phyloP scores from a whole-genome alignment of 2,113 vertebrate genomes.

The Illadopsis cleaveri region DNA sequence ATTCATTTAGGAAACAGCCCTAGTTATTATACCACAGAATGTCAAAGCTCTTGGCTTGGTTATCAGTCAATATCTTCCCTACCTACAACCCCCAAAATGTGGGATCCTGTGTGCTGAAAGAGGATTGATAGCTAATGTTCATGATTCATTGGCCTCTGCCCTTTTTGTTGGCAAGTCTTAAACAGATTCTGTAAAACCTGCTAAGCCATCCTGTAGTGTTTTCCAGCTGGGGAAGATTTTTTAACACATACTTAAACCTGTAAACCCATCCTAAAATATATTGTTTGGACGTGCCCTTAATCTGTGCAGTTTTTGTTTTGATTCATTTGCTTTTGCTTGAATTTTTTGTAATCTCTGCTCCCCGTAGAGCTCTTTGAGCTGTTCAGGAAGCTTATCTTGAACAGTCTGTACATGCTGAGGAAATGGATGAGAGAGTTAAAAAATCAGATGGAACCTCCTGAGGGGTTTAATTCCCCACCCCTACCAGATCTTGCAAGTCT shows the following conservation, averaged over 20 bases:
- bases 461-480: neutral
- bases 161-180: neutral
- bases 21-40: neutral
- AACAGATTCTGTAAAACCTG: neutral
- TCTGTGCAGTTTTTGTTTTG: neutral
- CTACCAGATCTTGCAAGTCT: neutral
- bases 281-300: neutral
- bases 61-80: neutral
- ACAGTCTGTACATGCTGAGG: neutral
- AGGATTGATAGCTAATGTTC: neutral
- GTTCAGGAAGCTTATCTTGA: constrained; percentile 38
- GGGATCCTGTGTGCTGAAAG: neutral
- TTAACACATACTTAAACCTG: neutral
- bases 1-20: neutral
- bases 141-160: neutral
- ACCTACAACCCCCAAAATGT: neutral
- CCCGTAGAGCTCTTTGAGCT: neutral
- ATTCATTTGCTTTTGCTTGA: neutral
- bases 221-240: neutral
- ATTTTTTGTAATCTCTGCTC: constrained; percentile 13
- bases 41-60: neutral
- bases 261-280: neutral
- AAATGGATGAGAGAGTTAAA: neutral
- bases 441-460: neutral
- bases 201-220: neutral